Conservation (phyloP, 2,888 invertebrate species). For the Aromia moschata region DNA sequence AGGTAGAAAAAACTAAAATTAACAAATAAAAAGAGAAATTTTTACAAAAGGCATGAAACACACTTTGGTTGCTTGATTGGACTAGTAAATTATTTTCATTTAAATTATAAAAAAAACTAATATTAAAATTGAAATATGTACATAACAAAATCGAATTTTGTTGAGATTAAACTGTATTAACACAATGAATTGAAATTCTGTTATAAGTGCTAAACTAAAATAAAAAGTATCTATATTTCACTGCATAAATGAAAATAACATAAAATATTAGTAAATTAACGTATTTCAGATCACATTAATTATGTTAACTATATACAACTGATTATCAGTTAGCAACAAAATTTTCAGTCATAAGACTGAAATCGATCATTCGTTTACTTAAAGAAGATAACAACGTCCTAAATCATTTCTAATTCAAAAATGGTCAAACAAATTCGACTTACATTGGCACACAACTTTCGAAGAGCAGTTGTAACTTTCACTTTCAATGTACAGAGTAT, state of each 20-base stretch:
- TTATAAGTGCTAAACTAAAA: slow-evolving; percentile 34
- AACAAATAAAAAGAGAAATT: slow-evolving; percentile 39
- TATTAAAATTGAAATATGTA: slow-evolving; percentile 39
- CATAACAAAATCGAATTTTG: slow-evolving; percentile 28
- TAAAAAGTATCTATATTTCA: slow-evolving; percentile 33
- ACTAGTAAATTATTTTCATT: slow-evolving; percentile 57
- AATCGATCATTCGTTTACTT: slow-evolving; percentile 25
- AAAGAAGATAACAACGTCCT: slow-evolving; percentile 13
- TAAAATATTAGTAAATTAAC: slow-evolving; percentile 29
- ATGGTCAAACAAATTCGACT: background rate
- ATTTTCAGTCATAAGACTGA: slow-evolving; percentile 28
- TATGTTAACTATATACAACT: slow-evolving; percentile 49
- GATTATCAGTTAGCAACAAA: slow-evolving; percentile 55
- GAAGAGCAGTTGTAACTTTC: background rate
- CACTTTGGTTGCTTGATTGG: slow-evolving; percentile 63
- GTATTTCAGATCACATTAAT: slow-evolving; percentile 51
- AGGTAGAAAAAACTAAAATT: slow-evolving; percentile 35
- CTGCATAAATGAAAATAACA: slow-evolving; percentile 23
- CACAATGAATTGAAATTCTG: slow-evolving; percentile 6
- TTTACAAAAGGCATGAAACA: slow-evolving; percentile 45
- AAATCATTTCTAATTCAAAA: background rate
- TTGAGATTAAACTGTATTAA: slow-evolving; percentile 28
- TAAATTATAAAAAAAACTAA: slow-evolving; percentile 46
- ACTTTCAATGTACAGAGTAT: background rate
- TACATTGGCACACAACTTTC: background rate